A percentile compares a stretch with the other conserved stretches of the same genome.
Evolutionary conservation across 2,888 invertebrate species (phyloP).

Genomic region (Chydorus sphaericus): DNA sequence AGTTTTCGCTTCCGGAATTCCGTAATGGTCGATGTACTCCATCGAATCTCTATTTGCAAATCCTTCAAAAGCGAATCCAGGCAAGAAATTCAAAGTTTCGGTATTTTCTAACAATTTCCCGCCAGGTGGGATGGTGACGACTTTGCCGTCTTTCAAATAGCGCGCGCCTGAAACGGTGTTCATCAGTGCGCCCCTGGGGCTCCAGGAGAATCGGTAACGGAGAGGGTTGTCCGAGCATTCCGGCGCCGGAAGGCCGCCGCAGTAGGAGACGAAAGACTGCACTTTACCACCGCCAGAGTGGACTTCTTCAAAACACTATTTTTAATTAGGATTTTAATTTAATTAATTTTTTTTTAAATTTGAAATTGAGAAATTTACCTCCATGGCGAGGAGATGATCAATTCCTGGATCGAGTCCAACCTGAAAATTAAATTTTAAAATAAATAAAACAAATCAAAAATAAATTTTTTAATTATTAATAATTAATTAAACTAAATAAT

Average conservation of each 20-base stretch:
- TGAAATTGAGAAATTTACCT: no score
- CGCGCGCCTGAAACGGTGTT: slow-evolving; percentile 82
- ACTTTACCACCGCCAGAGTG: slow-evolving; percentile 71
- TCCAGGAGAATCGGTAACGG: slow-evolving; percentile 52
- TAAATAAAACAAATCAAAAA: no score
- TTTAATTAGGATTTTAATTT: no score
- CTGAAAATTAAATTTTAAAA: no score
- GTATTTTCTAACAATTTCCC: slow-evolving; percentile 76
- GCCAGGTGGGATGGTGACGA: slow-evolving; percentile 74
- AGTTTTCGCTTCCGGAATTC: slow-evolving; percentile 71
- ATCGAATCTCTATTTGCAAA: slow-evolving; percentile 95
- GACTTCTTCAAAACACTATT: slow-evolving; percentile 85
- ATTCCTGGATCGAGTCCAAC: slow-evolving; percentile 98
- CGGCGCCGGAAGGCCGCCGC: slow-evolving; percentile 93
- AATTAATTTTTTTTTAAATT: no score
- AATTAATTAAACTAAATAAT: no score
- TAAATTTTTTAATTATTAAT: no score
- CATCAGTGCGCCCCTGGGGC: slow-evolving; percentile 78
- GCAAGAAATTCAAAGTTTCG: slow-evolving; percentile 70
- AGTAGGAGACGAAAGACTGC: slow-evolving; percentile 81
- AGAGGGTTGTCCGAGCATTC: slow-evolving; percentile 84
- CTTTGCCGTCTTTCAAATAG: slow-evolving; percentile 66
- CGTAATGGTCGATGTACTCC: slow-evolving; percentile 71
- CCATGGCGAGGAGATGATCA: slow-evolving; percentile 89
- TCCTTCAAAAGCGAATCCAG: slow-evolving; percentile 91